Base-by-base conservation (phyloP, 2,888 invertebrate species). In the Thysanoteuthis rhombus region DNA sequence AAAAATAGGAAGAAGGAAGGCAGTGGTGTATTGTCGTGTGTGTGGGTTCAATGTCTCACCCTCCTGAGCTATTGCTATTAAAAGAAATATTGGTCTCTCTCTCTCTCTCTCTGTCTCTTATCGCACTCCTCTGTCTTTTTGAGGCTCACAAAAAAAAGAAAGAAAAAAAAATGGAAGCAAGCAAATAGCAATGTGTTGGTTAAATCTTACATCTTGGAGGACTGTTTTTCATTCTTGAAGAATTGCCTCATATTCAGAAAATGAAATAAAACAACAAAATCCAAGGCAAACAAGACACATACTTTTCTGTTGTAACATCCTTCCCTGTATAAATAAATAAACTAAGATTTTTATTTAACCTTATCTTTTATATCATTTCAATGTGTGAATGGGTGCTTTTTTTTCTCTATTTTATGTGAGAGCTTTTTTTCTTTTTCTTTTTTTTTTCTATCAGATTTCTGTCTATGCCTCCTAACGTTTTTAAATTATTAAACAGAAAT, bases 311-410 rank as follows among this genome's bases (percentile, higher is more conserved):
- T 92, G 92, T 92, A 92, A 92, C 92, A 92, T 92, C 92, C 45
- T 92, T 92, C 45, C 92, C 45, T 92, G 92, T 92, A 92, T 92
- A 92, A 90, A 92, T 91, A 42, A 91, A 91, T 92, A 92, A 92
- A 92, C 92, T 42, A 40, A 92, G 92, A 92, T 92, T 92, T 92
- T 92, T 92, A 92, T 92, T 92, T 45, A 92, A 92, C 19, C n/a
- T 16, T n/a, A 10, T 40, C n/a, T 45, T 92, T 92, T 92, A 38
- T 39, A 39, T 42, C 22, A 92, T 32, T 92, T 92, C 32, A 92
- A 75, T 75, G 12, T n/a, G 19, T 75, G 75, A 75, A n/a, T 75
- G 75, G 36, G 25, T 36, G n/a, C 22, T 10, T 75, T 32, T 12
- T 10, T n/a, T 8, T 12, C 0, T 75, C 2, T 75, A 1, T 75